phyloP scores from a whole-genome alignment of 1,140 invertebrate species.

The Euglossa dilemma region DNA sequence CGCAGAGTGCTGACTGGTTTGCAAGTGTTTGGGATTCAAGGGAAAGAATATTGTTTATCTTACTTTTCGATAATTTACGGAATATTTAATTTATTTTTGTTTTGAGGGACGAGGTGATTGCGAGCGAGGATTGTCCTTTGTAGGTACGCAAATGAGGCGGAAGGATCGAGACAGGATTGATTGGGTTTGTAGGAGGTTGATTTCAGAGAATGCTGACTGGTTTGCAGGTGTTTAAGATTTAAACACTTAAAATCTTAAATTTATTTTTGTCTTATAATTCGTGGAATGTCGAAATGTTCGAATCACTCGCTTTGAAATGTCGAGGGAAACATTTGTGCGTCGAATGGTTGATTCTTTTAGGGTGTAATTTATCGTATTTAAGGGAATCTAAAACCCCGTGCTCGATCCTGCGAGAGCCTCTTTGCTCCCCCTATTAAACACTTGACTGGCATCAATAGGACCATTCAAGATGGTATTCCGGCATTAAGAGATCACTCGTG shows the following conservation, averaged over 20 bases:
- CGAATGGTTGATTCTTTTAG: neutral
- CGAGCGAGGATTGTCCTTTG: neutral
- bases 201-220: neutral
- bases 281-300: neutral
- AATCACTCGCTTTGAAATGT: neutral
- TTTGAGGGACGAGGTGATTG: neutral
- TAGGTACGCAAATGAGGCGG: conserved; percentile 1
- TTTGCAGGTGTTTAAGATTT: too few species aligned
- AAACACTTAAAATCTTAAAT: too few species aligned
- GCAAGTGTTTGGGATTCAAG: too few species aligned
- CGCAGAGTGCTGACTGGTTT: too few species aligned
- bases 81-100: too few species aligned
- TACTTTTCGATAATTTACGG: neutral
- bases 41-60: too few species aligned
- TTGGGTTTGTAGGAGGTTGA: neutral
- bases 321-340: neutral
- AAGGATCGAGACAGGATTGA: neutral
- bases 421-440: conserved; percentile 4
- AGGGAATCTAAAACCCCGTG: neutral
- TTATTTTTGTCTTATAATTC: too few species aligned
- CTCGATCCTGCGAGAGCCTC: neutral
- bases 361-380: conserved; percentile 8
- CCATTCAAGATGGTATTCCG: neutral
- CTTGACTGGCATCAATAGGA: conserved; percentile 7
- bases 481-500: conserved; percentile 20